Evolutionary conservation across 1,140 invertebrate genomes (phyloP).

Genomic region (Chelonus insularis): DNA sequence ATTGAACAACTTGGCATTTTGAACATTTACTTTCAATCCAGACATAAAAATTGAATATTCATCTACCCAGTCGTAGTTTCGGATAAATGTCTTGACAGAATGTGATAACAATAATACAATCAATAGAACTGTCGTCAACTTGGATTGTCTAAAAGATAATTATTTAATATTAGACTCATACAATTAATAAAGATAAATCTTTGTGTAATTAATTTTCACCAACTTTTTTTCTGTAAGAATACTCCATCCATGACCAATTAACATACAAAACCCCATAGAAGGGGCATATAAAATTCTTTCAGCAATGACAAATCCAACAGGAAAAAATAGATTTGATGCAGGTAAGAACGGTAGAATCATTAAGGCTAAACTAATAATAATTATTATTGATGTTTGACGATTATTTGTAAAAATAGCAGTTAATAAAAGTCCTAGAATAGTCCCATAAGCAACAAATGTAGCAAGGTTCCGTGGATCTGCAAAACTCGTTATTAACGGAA

Average conservation of each 20-base stretch:
- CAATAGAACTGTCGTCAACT: constrained; percentile 66
- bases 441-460: constrained; percentile 73
- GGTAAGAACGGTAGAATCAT: constrained; percentile 91
- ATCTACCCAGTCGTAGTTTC: constrained; percentile 90
- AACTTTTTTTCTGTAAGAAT: constrained; percentile 62
- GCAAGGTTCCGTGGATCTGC: constrained; percentile 83
- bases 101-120: constrained; percentile 74
- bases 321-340: constrained; percentile 95
- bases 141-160: constrained; percentile 56
- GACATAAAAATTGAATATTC: constrained; percentile 94
- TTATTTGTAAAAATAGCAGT: constrained; percentile 70
- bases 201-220: constrained; percentile 14
- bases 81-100: constrained; percentile 77
- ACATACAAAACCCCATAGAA: constrained; percentile 95
- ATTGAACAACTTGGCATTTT: constrained; percentile 95
- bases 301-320: constrained; percentile 96
- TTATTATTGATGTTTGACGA: constrained; percentile 70
- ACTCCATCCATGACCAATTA: constrained; percentile 81
- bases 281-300: constrained; percentile 95
- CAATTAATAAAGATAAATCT: too few species aligned
- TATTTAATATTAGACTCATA: background rate
- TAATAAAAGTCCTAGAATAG: constrained; percentile 66
- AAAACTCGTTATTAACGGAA: constrained; percentile 81
- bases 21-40: constrained; percentile 85
- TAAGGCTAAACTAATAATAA: constrained; percentile 85